Evolutionary conservation across 2,797 vertebrate genomes (phyloP), one percentile per base, ranked within the genome.

Genomic region (Lagodon rhomboides): DNA sequence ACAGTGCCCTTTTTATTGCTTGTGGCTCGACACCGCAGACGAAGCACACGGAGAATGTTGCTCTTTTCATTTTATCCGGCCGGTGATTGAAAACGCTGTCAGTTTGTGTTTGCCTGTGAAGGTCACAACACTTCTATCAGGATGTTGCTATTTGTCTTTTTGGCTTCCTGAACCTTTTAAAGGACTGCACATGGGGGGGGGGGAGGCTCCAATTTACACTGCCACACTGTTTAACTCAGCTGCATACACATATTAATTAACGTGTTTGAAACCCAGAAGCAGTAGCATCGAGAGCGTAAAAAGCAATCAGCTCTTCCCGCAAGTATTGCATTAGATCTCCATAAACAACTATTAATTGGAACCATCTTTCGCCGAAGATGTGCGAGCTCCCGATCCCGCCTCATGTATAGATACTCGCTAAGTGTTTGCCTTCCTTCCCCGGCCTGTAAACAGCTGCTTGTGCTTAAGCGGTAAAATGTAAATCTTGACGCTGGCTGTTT

Each of bases 401-500:
- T 84, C 86, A 91, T 91, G 87, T 92, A 91, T 91, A 92, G 89
- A 87, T 87, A 80, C 84, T 87, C 66, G 82, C 86, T 86, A 87
- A 92, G 89, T 88, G 86, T 93, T 90, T 92, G 89, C 85, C 90
- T 88, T 89, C 86, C 92, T 91, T 85, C 91, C 84, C 77, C 27
- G 61, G 92, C 82, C 93, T 87, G 91, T 95, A 95, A 95, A 94
- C 95, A 96, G 94, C 95, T 95, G 94, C 94, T 94, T 95, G 95
- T 92, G 94, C 94, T 95, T 95, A 95, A 95, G 94, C 90, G 79
- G 94, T 94, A 93, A 95, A 95, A 96, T 95, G 95, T 96, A 95
- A 95, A 96, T 95, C 94, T 96, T 92, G 90, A 95, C 93, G 93
- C 93, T 93, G 94, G 93, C 94, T 95, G 95, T 96, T 96, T 96